Conservation (phyloP, 2,797 vertebrate species). For the Pelochelys cantorii region DNA sequence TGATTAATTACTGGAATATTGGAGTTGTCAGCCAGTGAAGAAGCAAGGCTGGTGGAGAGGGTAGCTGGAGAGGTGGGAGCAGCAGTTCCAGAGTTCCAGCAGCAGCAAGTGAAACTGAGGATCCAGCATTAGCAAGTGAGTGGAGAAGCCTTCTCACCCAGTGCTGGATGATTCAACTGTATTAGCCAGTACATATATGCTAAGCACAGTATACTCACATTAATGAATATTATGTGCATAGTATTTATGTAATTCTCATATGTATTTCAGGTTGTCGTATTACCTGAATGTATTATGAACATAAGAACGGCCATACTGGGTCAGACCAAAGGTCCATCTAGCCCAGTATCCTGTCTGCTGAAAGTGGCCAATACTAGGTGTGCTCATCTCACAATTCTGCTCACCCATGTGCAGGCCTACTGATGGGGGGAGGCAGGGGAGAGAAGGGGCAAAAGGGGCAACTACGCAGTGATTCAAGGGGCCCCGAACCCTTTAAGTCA, state of each 20-base stretch:
- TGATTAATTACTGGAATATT: accelerated
- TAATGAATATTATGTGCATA: background rate
- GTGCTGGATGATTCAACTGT: background rate
- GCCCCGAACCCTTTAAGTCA: too few species aligned
- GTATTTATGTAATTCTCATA: background rate
- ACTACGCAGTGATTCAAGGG: too few species aligned
- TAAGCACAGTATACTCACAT: background rate
- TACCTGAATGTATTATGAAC: background rate
- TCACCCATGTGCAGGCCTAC: too few species aligned
- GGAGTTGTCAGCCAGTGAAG: background rate
- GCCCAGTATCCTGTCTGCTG: too few species aligned
- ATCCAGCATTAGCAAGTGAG: background rate
- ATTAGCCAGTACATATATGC: background rate
- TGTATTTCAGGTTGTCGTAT: background rate
- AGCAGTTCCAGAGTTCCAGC: background rate
- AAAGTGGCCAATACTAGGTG: too few species aligned
- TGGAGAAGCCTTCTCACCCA: background rate
- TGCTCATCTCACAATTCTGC: background rate
- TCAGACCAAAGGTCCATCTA: too few species aligned
- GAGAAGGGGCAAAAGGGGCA: too few species aligned
- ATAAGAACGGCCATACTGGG: too few species aligned
- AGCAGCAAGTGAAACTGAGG: too few species aligned
- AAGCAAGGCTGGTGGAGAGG: background rate
- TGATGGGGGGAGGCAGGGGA: too few species aligned
- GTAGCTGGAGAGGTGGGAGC: background rate